Evolutionary conservation across 2,113 vertebrate genomes (phyloP).

Genomic region (Lynx canadensis): DNA sequence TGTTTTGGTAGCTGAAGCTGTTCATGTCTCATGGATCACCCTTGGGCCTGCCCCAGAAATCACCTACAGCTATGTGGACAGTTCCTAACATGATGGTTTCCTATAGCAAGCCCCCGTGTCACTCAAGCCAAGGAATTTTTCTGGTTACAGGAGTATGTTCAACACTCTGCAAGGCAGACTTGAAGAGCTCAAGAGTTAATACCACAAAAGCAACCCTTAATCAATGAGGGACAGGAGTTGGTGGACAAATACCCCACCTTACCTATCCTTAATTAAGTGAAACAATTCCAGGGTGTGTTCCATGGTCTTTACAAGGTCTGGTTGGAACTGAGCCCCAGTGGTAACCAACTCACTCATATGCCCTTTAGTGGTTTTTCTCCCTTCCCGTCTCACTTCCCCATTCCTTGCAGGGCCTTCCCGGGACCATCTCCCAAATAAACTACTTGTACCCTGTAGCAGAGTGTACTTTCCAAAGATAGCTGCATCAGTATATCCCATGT

Average conservation of each 20-base stretch:
- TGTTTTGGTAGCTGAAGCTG: not conserved
- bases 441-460: not conserved
- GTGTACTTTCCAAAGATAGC: constrained; percentile 12
- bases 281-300: not conserved
- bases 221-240: not conserved
- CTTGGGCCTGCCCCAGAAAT: not conserved
- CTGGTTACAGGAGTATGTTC: not conserved
- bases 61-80: not conserved
- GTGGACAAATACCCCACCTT: not conserved
- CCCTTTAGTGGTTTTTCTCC: not conserved
- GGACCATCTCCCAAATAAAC: not conserved
- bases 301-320: not conserved
- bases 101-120: not conserved
- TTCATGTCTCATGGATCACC: not conserved
- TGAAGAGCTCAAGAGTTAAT: not conserved
- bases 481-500: not conserved
- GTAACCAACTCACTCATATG: not conserved
- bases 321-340: not conserved
- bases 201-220: not conserved
- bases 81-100: not conserved
- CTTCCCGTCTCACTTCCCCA: not conserved
- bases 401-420: not conserved
- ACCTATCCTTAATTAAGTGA: not conserved
- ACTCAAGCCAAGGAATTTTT: not conserved
- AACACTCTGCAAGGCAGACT: not conserved